Conservation (phyloP, 2,113 vertebrate genomes). For the Chauna torquata region DNA sequence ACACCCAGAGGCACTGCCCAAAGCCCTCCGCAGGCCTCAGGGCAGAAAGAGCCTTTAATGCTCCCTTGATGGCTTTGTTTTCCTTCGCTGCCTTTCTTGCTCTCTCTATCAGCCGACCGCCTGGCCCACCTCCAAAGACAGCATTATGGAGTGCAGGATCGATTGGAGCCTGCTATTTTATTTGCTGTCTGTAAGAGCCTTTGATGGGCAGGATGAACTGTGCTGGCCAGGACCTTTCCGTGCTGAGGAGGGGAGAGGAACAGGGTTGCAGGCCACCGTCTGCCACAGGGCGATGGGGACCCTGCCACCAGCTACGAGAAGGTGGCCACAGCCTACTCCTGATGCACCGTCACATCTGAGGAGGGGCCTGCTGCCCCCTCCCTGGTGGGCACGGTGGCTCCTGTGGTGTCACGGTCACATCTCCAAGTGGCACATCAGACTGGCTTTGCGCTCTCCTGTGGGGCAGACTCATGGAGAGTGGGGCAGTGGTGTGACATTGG, state of each 20-base stretch:
- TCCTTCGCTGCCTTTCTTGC: background rate
- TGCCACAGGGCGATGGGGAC: background rate
- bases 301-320: background rate
- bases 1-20: background rate
- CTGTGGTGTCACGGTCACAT: fast-evolving
- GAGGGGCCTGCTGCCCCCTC: background rate
- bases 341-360: background rate
- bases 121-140: conserved; percentile 69
- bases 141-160: conserved; percentile 55
- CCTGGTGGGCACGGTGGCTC: fast-evolving
- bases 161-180: conserved; percentile 65
- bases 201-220: conserved; percentile 36
- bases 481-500: too few species aligned
- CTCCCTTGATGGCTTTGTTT: conserved; percentile 12
- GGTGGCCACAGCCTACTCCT: background rate
- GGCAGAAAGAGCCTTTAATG: conserved; percentile 16
- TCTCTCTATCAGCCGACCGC: background rate
- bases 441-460: background rate
- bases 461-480: too few species aligned
- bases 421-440: background rate
- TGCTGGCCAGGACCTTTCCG: background rate
- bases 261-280: background rate
- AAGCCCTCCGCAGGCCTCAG: background rate
- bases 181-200: conserved; percentile 64
- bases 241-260: background rate